Conservation (phyloP, 2,888 invertebrate genomes). For the Tenthredo mesomela region DNA sequence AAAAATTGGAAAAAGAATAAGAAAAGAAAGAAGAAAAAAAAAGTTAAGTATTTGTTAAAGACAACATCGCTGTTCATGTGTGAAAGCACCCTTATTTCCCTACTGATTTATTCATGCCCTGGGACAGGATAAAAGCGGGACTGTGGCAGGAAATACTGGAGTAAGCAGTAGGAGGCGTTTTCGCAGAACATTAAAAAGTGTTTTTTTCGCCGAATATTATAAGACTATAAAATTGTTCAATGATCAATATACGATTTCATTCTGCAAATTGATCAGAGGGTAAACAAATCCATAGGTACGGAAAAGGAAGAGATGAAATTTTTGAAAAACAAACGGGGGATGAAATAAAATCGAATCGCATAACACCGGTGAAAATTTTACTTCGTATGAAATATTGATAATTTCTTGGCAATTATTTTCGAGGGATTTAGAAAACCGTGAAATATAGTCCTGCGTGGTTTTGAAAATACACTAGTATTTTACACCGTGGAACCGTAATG, state of each 20-base stretch:
- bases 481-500: neutral
- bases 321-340: neutral
- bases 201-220: constrained; percentile 5
- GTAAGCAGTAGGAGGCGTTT: neutral
- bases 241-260: neutral
- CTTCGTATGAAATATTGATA: neutral
- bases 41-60: neutral
- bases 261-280: neutral
- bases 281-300: neutral
- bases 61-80: neutral
- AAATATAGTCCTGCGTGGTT: neutral
- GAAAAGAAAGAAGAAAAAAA: neutral
- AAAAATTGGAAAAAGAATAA: neutral
- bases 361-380: neutral
- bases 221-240: neutral
- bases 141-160: neutral
- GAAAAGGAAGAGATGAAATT: neutral
- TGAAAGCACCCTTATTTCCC: constrained; percentile 38
- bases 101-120: constrained; percentile 38
- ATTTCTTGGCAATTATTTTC: neutral
- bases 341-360: neutral
- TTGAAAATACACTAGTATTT: neutral
- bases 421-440: neutral
- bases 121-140: constrained; percentile 32
- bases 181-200: neutral